Base-by-base conservation (phyloP, 2,113 vertebrate genomes). In the Hymenochirus boettgeri region DNA sequence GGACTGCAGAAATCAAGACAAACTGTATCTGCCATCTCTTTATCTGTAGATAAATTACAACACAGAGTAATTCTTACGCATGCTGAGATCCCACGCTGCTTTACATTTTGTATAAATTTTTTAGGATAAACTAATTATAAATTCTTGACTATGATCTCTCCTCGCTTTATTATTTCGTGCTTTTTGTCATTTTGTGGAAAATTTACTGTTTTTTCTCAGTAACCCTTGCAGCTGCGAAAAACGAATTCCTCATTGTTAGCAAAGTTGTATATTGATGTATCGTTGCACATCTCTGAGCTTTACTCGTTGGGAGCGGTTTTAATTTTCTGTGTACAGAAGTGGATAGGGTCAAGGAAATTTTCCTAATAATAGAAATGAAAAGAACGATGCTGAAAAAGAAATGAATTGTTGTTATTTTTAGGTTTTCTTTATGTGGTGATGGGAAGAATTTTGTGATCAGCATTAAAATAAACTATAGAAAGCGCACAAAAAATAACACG, bases 51-150 rank as follows among this genome's bases (percentile, higher is more conserved):
- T 26, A 39, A 58, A 51, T 21, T 3, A 2, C 27, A 18, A 18
- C 57, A 42, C 1, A 15, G 39, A 2, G 9, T 51, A 25, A 25
- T 51, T 48, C 21, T 50, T 52, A 22, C n/a, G 9, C 64, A 10
- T 24, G 26, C 27, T 61, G 45, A 51, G 46, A 57, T 23, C 23
- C 19, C 64, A 51, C 42, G 46, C 55, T 59, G 64, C 26, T 66
- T 66, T 52, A 37, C 31, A 35, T 37, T 24, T 46, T 19, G 17
- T n/a, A 51, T 51, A 42, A 27, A 51, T 39, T 66, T 58, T 58
- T 9, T 7, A 27, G 45, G 39, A 58, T 51, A 51, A 35, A 59
- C 57, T 47, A 58, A 66, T 42, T 42, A 37, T 5, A 58, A 12
- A 39, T 56, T 19, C 18, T 25, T 47, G 21, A 42, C 35, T 8